Evolutionary conservation across 2,888 invertebrate species (phyloP), one percentile per base, ranked within the genome.

Genomic region (Patella caerulea): DNA sequence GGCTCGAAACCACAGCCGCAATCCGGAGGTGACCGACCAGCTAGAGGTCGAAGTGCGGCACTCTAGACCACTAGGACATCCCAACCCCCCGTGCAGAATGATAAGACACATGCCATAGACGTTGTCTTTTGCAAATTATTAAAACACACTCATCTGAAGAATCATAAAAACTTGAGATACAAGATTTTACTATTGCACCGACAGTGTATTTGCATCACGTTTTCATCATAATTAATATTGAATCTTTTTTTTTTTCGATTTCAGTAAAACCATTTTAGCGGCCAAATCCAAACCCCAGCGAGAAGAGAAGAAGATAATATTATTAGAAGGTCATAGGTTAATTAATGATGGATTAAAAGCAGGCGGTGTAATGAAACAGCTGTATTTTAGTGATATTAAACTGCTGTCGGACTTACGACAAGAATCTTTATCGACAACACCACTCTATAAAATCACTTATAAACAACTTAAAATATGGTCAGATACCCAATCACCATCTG

Each of bases 401-500:
- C 94, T 95, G 85, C 83, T 96, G 24, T 92, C 83, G 3, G 92
- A 93, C 81, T 88, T 96, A 15, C 83, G 94, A 2, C 92, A 94
- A 83, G 95, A 94, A 7, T 65, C 78, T 2, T 71, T 83, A 17
- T 54, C 93, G 29, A 92, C 93, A 82, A 89, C 96, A 29, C 82
- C 94, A 0, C 92, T 94, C 83, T 96, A 94, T 87, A 96, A 96
- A 93, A 94, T 96, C 83, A 94, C 95, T 0, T 95, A 96, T 85
- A 94, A 94, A 86, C 94, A 95, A 82, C 93, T 98, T 82, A 94
- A 95, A 88, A 90, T 95, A 17, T 98, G 97, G 96, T 97, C 97
- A 3, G 94, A 95, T 89, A 92, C 97, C 45, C 94, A 94, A 54
- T 96, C 96, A 11, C 94, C 95, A 74, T 95, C 97, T 54, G 98